Conservation (phyloP, 1,140 invertebrate genomes). For the Drosophila mauritiana region DNA sequence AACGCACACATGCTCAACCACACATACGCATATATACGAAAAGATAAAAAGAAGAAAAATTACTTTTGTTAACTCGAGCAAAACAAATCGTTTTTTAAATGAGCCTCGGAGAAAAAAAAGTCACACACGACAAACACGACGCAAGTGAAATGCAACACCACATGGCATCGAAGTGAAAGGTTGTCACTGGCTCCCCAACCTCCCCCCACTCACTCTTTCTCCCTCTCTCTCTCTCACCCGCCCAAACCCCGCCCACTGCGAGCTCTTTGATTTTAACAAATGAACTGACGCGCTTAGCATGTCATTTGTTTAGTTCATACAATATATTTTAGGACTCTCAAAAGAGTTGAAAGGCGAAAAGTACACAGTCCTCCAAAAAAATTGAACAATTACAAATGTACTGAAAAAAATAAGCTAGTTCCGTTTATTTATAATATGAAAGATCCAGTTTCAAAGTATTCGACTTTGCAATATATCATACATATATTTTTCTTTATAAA, state of each 20-base stretch:
- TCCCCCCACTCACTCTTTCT: slow-evolving; percentile 6
- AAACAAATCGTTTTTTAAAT: slow-evolving; percentile 80
- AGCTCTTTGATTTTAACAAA: slow-evolving; percentile 54
- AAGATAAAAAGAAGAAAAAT: slow-evolving; percentile 74
- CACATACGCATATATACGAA: slow-evolving; percentile 2
- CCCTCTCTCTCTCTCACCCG: not conserved
- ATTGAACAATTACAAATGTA: slow-evolving; percentile 39
- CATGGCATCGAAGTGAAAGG: slow-evolving; percentile 70
- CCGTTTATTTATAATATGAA: too few relatives aligned
- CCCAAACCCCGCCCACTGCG: not conserved
- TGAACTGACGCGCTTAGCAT: slow-evolving; percentile 70
- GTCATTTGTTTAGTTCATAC: slow-evolving; percentile 61
- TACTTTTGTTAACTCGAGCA: slow-evolving; percentile 73
- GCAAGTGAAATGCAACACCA: slow-evolving; percentile 77
- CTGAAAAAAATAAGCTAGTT: not conserved
- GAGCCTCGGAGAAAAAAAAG: slow-evolving; percentile 46
- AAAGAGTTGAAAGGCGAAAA: slow-evolving; percentile 22
- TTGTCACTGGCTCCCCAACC: slow-evolving; percentile 49
- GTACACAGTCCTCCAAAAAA: slow-evolving; percentile 18
- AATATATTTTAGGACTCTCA: slow-evolving; percentile 5
- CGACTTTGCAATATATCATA: too few relatives aligned
- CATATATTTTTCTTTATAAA: too few relatives aligned
- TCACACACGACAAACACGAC: slow-evolving; percentile 46
- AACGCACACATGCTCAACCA: slow-evolving; percentile 8
- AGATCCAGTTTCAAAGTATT: too few relatives aligned